Evolutionary conservation across 1,140 invertebrate species (phyloP), one percentile per base, ranked within the genome.

Genomic region (Drosophila pandora): DNA sequence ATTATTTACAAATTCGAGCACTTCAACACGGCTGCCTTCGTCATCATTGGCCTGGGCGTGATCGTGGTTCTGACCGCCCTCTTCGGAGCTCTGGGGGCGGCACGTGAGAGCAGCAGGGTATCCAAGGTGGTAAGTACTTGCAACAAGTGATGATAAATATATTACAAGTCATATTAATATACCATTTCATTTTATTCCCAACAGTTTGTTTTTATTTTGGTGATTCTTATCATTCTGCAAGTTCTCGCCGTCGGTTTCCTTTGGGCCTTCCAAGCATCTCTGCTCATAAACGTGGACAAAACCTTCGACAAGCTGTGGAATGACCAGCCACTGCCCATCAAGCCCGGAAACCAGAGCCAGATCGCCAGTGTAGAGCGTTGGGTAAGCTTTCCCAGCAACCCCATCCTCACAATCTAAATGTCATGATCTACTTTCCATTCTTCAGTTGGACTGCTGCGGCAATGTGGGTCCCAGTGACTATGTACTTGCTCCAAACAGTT

Each of bases 381-480:
- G 90, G 90, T 90, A 37, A 72, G 82, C 53, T 90, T 3, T 49
- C 7, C 34, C 48, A 7, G 3, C 17, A 17, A 17, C 7, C 17
- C 43, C 2, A 43, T 21, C 2, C 9, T 0, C 1, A 10, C 7
- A 1, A 5, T n/a, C 8, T 13, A 37, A 28, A 71, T 45, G 21
- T 2, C 12, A 12, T 34, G 1, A 3, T 21, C 0, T 2, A 39
- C 13, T 22, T 12, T 0, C 3, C 10, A 7, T 4, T 1, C 39
- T 25, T 0, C 79, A 95, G 94, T 84, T 94, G 34, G 56, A 93
- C 28, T 96, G 95, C 75, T 96, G 95, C 76, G 95, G 95, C 48
- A 90, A 94, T 69, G 71, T 90, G 9, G 80, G 92, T 12, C 76
- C 92, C 0, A 41, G 58, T 0, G 93, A 94, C 73, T 95, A 93